Evolutionary conservation across 2,888 invertebrate species (phyloP).

Genomic region (Scotopteryx bipunctaria): DNA sequence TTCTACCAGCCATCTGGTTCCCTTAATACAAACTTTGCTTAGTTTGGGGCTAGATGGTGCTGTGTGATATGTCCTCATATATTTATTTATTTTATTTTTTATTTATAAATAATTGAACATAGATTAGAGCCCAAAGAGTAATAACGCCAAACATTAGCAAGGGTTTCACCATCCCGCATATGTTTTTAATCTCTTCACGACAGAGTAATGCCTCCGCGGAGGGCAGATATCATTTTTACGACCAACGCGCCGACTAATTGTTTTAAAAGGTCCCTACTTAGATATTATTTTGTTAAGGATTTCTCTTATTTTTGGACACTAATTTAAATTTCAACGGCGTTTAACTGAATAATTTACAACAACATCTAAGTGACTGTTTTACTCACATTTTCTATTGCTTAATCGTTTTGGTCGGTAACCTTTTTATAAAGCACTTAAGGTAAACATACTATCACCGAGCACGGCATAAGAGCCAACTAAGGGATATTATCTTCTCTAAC

Average conservation of each 20-base stretch:
- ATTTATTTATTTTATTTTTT: no score
- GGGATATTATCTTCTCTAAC: no score
- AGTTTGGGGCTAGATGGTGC: no score
- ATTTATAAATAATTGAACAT: constrained; percentile 14
- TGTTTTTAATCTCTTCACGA: constrained; percentile 47
- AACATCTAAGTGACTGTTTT: background rate
- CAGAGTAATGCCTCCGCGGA: constrained; percentile 42
- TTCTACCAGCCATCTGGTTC: no score
- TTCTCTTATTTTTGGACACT: constrained; percentile 17
- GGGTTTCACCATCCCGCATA: constrained; percentile 41
- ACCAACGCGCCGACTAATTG: constrained; percentile 40
- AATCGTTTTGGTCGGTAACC: no score
- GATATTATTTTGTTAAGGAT: constrained; percentile 27
- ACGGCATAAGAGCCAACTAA: no score
- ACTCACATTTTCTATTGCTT: background rate
- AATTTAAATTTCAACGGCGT: constrained; percentile 18
- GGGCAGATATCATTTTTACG: constrained; percentile 46
- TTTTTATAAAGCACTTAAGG: no score
- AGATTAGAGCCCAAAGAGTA: constrained; percentile 37
- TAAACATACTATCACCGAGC: no score
- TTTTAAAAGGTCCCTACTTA: constrained; percentile 37
- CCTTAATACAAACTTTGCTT: no score
- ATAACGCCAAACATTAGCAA: constrained; percentile 46
- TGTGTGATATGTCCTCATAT: no score
- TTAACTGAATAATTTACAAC: constrained; percentile 4